Conservation (phyloP, 2,888 invertebrate genomes). For the Cerastoderma edule region DNA sequence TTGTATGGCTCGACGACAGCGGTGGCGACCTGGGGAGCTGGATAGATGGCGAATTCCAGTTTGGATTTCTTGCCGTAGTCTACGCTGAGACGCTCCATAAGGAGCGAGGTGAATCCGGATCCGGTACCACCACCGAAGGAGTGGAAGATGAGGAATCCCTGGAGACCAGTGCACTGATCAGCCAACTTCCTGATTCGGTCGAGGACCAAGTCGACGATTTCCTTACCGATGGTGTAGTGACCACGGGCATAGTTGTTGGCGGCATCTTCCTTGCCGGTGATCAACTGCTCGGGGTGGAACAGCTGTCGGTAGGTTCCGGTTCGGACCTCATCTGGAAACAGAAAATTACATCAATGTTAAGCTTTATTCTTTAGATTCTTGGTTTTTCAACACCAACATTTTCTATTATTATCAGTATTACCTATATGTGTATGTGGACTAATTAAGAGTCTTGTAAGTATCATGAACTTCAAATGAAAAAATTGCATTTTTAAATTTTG, state of each 20-base stretch:
- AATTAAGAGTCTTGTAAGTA: too few relatives aligned
- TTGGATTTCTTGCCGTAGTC: slow-evolving; percentile 82
- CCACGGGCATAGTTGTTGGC: slow-evolving; percentile 99
- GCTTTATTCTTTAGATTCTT: too few relatives aligned
- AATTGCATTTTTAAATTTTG: too few relatives aligned
- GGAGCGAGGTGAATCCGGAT: slow-evolving; percentile 82
- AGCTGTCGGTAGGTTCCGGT: slow-evolving; percentile 83
- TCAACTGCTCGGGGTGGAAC: slow-evolving; percentile 98
- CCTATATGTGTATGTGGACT: too few relatives aligned
- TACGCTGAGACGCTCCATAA: slow-evolving; percentile 80
- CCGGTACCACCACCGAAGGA: slow-evolving; percentile 81
- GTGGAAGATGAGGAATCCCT: slow-evolving; percentile 82
- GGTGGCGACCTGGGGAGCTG: slow-evolving; percentile 87
- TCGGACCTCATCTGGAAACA: slow-evolving; percentile 49
- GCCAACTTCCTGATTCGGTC: slow-evolving; percentile 84
- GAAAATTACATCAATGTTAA: neutral
- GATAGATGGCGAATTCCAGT: slow-evolving; percentile 87
- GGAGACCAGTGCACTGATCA: slow-evolving; percentile 81
- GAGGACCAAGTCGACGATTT: slow-evolving; percentile 88
- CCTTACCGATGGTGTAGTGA: slow-evolving; percentile 96
- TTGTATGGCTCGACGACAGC: slow-evolving; percentile 98
- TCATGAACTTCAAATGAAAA: too few relatives aligned
- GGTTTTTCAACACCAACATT: too few relatives aligned
- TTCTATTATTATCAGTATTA: too few relatives aligned
- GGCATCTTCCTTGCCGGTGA: slow-evolving; percentile 98